phyloP scores from a whole-genome alignment of 1,140 invertebrate genomes.

The Frieseomelitta varia region DNA sequence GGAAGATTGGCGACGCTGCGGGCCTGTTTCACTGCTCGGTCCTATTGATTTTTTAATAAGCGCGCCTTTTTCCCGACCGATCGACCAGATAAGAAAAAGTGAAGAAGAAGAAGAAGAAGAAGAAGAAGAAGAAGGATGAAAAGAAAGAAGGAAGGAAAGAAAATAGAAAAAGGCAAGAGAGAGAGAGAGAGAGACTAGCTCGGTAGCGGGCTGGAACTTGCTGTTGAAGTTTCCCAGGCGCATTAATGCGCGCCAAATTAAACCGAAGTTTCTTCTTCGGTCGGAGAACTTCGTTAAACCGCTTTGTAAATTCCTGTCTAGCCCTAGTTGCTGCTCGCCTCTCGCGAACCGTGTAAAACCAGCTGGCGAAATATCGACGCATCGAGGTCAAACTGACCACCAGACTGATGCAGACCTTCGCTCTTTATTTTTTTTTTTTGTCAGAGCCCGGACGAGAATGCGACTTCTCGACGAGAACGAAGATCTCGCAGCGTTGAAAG shows the following conservation, averaged over 20 bases:
- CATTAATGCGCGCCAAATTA: conserved; percentile 70
- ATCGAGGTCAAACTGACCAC: conserved; percentile 22
- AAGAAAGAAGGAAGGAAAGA: background rate
- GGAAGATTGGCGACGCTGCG: conserved; percentile 19
- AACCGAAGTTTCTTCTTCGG: conserved; percentile 61
- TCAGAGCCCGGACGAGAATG: background rate
- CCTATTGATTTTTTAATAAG: conserved; percentile 53
- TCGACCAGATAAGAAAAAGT: conserved; percentile 11
- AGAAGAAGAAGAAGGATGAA: background rate
- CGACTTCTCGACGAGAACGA: background rate
- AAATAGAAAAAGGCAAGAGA: background rate
- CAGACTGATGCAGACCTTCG: background rate
- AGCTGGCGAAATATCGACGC: conserved; percentile 51
- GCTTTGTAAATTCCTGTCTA: conserved; percentile 65
- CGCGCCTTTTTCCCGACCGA: conserved; percentile 7
- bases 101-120: background rate
- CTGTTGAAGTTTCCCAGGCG: conserved; percentile 59
- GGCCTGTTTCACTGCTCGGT: background rate
- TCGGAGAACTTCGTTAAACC: conserved; percentile 63
- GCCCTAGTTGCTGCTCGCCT: conserved; percentile 31
- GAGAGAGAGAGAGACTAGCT: conserved; percentile 22
- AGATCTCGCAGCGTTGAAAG: background rate
- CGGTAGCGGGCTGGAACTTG: conserved; percentile 49
- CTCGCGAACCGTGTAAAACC: conserved; percentile 48
- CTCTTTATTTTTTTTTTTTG: background rate